phyloP scores from a whole-genome alignment of 2,113 vertebrate species.

The Varanus komodoensis region DNA sequence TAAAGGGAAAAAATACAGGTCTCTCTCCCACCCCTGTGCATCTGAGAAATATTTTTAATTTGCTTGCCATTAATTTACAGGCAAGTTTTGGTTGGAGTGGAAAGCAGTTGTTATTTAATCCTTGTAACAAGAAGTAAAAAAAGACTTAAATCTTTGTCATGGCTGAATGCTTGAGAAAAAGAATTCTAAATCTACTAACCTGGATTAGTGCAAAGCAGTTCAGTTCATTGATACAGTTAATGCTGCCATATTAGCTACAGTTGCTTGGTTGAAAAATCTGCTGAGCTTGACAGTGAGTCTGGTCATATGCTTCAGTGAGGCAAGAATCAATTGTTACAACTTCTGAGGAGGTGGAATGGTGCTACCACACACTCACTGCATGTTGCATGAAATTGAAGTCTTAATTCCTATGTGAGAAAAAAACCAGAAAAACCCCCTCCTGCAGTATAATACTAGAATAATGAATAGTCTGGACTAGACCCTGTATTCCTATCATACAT shows the following conservation, averaged over 20 bases:
- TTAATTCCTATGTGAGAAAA: background rate
- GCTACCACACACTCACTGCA: background rate
- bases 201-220: background rate
- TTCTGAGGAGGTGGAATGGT: background rate
- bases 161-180: background rate
- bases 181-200: background rate
- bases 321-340: background rate
- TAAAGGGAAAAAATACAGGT: conserved; percentile 62
- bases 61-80: conserved; percentile 44
- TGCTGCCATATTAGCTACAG: too few relatives aligned
- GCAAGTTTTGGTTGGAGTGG: conserved; percentile 40
- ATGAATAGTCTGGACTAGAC: background rate
- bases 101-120: conserved; percentile 47
- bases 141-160: conserved; percentile 27
- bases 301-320: background rate
- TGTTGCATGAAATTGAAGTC: background rate
- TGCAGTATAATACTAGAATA: background rate
- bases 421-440: background rate
- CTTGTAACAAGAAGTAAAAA: conserved; percentile 16
- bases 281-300: background rate
- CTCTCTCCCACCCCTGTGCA: conserved; percentile 54
- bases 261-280: background rate
- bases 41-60: conserved; percentile 66
- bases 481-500: background rate
- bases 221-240: background rate